phyloP scores from a whole-genome alignment of 1,140 invertebrate species.

The Neotoxoptera formosana region DNA sequence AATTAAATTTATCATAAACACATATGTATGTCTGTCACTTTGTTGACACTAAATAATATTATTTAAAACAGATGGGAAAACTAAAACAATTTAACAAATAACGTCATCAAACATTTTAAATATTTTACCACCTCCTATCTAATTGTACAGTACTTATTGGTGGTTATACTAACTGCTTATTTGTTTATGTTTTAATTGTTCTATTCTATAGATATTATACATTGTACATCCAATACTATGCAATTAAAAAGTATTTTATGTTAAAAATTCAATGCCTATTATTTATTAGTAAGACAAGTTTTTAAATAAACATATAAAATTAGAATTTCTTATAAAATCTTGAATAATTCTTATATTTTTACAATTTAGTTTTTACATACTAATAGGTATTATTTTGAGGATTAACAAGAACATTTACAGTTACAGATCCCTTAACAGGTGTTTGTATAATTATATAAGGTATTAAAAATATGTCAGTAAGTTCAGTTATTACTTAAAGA shows the following conservation, averaged over 20 bases:
- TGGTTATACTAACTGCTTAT: not conserved
- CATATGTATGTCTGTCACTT: slow-evolving; percentile 23
- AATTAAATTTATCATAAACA: not conserved
- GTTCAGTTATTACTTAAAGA: not conserved
- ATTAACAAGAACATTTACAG: not conserved
- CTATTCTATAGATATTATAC: not conserved
- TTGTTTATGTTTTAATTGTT: not conserved
- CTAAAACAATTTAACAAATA: slow-evolving; percentile 18
- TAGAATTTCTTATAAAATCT: not conserved
- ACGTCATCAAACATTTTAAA: not conserved
- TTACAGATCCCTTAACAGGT: not conserved
- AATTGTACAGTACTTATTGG: not conserved
- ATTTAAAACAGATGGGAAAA: not conserved
- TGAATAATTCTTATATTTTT: not conserved
- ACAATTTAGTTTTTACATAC: not conserved
- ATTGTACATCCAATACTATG: not conserved
- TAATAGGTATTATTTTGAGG: not conserved
- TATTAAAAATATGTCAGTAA: not conserved
- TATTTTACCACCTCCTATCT: not conserved
- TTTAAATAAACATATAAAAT: not conserved
- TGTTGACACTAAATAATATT: slow-evolving; percentile 20
- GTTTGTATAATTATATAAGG: no score
- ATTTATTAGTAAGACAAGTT: not conserved
- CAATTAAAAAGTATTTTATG: not conserved
- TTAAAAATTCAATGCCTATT: not conserved